Conservation (phyloP, 1,140 invertebrate species). For the Rhysida immarginata region DNA sequence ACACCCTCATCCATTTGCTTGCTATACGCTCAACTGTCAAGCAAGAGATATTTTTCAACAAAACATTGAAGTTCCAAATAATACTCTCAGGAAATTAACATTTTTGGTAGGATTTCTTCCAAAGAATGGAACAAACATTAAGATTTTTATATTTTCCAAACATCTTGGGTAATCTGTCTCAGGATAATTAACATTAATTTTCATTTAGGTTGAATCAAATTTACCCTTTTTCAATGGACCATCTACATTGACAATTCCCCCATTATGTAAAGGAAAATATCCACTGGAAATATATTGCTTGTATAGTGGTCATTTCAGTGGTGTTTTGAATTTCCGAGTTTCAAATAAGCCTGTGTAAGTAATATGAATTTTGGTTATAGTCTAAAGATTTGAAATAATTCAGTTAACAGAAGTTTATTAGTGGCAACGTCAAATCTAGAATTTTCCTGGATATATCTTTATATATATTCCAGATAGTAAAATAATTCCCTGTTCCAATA, state of each 20-base stretch:
- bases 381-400: too few species aligned
- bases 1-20: not conserved
- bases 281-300: not conserved
- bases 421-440: too few species aligned
- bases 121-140: not conserved
- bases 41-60: not conserved
- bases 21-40: not conserved
- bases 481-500: too few species aligned
- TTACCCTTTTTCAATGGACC: not conserved
- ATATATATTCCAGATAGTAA: too few species aligned
- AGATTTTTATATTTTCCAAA: not conserved
- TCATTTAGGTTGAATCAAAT: slow-evolving; percentile 2
- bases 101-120: not conserved
- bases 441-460: too few species aligned
- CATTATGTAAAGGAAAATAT: not conserved
- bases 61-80: slow-evolving; percentile 3
- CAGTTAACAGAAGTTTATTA: too few species aligned
- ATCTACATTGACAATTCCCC: not conserved
- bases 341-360: not conserved
- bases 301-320: not conserved
- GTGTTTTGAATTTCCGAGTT: not conserved
- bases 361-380: too few species aligned
- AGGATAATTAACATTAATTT: not conserved
- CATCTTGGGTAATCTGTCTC: not conserved
- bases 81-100: not conserved